A percentile compares a stretch with the other conserved stretches of the same genome.
Evolutionary conservation across 2,888 invertebrate species (phyloP).

Genomic region (Diaphora mendica): DNA sequence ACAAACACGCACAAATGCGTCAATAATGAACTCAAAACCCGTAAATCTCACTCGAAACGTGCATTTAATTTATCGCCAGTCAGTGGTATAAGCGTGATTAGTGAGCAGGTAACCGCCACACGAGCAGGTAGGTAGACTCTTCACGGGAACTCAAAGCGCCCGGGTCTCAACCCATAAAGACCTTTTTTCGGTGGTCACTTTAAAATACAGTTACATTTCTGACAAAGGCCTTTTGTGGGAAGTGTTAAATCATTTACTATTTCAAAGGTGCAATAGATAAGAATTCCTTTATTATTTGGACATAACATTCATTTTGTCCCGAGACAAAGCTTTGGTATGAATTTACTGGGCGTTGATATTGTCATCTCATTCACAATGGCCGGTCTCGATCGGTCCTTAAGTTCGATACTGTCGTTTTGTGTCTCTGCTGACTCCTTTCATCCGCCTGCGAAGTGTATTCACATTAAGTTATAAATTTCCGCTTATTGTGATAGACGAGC

Average conservation of each 20-base stretch:
- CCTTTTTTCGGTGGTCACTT: constrained; percentile 77
- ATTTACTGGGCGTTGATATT: constrained; percentile 51
- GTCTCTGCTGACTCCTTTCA: constrained; percentile 43
- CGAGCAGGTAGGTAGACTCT: constrained; percentile 77
- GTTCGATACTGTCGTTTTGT: constrained; percentile 43
- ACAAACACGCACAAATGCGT: constrained; percentile 65
- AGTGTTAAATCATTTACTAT: constrained; percentile 65
- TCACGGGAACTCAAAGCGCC: constrained; percentile 69
- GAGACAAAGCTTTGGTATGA: constrained; percentile 49
- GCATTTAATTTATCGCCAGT: constrained; percentile 79
- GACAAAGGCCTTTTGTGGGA: constrained; percentile 66
- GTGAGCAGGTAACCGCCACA: constrained; percentile 69
- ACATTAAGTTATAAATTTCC: constrained; percentile 63
- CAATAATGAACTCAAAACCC: constrained; percentile 73
- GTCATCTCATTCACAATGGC: constrained; percentile 52
- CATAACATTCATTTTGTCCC: constrained; percentile 33
- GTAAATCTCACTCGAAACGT: constrained; percentile 68
- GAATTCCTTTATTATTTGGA: constrained; percentile 31
- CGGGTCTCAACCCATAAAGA: constrained; percentile 40
- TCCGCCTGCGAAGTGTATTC: constrained; percentile 42
- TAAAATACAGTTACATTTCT: constrained; percentile 73
- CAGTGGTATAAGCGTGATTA: constrained; percentile 74
- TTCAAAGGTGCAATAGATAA: constrained; percentile 56
- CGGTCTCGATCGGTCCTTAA: constrained; percentile 49
- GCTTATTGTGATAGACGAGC: constrained; percentile 66